These are phyloP conservation scores for Crematogaster levior DNA, from an alignment of 2,888 invertebrate species.

Conservation along the genomic window DNA sequence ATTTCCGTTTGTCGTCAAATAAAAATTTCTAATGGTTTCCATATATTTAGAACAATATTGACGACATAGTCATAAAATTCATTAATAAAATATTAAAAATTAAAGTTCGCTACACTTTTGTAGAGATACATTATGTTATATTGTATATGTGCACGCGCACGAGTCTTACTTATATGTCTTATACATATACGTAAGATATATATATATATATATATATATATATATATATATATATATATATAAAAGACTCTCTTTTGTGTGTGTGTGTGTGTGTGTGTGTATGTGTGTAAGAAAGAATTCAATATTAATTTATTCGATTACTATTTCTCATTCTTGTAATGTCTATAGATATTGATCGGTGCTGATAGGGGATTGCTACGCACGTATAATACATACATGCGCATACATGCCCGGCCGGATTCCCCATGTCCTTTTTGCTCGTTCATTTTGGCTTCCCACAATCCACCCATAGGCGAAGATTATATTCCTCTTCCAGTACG, in stretches of 20 bases:
- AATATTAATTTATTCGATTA: background rate
- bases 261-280: background rate
- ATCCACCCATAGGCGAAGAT: conserved; percentile 83
- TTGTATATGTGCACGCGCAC: no score
- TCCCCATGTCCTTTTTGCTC: conserved; percentile 74
- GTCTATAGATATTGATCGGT: conserved; percentile 3
- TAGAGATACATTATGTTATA: background rate
- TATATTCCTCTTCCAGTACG: conserved; percentile 76
- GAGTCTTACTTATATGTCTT: no score
- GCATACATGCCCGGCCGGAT: conserved; percentile 49
- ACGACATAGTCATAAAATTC: background rate
- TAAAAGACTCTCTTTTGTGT: background rate
- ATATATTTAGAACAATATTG: background rate
- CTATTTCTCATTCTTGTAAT: background rate
- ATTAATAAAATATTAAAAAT: background rate
- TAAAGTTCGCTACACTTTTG: background rate
- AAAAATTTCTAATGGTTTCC: background rate
- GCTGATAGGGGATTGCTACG: conserved; percentile 49
- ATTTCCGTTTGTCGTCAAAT: background rate
- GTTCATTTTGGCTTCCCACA: conserved; percentile 82
- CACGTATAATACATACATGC: conserved; percentile 38
- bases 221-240: no score
- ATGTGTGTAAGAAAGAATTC: no score
- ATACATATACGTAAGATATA: no score
- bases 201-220: no score